Evolutionary conservation across 2,113 vertebrate species (phyloP), one percentile per base, ranked within the genome.

Genomic region (Pachycephala philippinensis): DNA sequence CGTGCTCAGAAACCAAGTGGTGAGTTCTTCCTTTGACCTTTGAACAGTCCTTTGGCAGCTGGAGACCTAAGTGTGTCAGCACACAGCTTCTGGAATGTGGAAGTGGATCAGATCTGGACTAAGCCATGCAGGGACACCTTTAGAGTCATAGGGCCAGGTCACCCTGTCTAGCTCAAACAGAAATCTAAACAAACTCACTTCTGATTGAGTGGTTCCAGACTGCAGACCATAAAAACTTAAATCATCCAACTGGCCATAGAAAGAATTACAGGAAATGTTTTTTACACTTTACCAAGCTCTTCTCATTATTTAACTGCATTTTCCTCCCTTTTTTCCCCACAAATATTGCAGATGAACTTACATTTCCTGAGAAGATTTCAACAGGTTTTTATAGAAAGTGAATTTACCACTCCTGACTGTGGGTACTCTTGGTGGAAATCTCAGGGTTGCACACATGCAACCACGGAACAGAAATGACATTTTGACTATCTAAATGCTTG

Each of bases 391-490:
- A 52, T 16, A 91, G n/a, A 60, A 82, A 82, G 28, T 33, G 27
- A 50, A 79, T 94, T 75, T 79, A 53, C 28, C 31, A 9, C 52
- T 78, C n/a, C 49, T 87, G 75, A 33, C 84, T 89, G 44, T 14
- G 77, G 30, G 12, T 49, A 45, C 68, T 72, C 63, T 82, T 37
- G 82, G n/a, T 89, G 82, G 81, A 69, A 93, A 74, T 75, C 81
- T 94, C 78, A 83, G 89, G 64, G 84, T 75, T 79, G 47, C 53
- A 78, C 65, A 57, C 57, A 24, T 75, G 45, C 49, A 83, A 57
- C 35, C 37, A 33, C 8, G 18, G 87, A 96, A 96, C 53, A 95
- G 76, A 96, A 94, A 95, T 89, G 61, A 95, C 74, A 89, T 96
- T 96, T 95, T 93, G 74, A 72, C 75, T 87, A 39, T 91, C 57